These are phyloP conservation scores for Xenops minutus DNA, from an alignment of 2,797 vertebrate genomes.

Conservation along the genomic window DNA sequence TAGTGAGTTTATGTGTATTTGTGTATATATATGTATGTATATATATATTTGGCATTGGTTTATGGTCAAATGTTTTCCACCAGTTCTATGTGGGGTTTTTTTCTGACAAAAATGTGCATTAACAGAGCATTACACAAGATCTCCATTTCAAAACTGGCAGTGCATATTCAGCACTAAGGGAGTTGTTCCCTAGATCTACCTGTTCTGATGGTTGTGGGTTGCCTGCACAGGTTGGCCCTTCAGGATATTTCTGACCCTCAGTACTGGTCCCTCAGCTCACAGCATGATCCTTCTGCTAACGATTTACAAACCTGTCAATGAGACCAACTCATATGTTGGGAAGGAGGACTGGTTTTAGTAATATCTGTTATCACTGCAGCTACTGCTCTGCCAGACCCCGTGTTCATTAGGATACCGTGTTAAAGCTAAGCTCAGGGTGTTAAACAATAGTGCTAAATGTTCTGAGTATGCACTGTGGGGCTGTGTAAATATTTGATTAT, in stretches of 20 bases:
- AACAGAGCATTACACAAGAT: neutral
- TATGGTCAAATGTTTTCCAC: neutral
- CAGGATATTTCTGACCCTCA: neutral
- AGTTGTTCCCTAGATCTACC: neutral
- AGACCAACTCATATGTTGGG: neutral
- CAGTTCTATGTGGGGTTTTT: fast-evolving
- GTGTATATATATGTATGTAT: too few relatives aligned
- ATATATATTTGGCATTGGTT: neutral
- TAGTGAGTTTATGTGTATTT: neutral
- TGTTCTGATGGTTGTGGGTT: neutral
- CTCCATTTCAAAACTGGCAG: neutral
- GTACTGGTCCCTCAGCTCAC: neutral
- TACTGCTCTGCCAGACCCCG: neutral
- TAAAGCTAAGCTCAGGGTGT: neutral
- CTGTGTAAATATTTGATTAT: neutral
- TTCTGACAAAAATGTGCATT: neutral
- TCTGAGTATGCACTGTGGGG: neutral
- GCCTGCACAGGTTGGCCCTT: neutral
- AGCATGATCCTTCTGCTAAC: neutral
- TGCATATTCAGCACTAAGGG: neutral
- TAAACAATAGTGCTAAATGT: neutral
- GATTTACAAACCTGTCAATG: neutral
- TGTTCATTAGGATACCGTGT: neutral
- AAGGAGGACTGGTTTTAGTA: neutral
- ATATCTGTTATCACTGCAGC: neutral